A percentile compares a stretch with the other conserved stretches of the same genome.
phyloP scores from a whole-genome alignment of 2,113 vertebrate genomes.

The Puffinus mauretanicus region DNA sequence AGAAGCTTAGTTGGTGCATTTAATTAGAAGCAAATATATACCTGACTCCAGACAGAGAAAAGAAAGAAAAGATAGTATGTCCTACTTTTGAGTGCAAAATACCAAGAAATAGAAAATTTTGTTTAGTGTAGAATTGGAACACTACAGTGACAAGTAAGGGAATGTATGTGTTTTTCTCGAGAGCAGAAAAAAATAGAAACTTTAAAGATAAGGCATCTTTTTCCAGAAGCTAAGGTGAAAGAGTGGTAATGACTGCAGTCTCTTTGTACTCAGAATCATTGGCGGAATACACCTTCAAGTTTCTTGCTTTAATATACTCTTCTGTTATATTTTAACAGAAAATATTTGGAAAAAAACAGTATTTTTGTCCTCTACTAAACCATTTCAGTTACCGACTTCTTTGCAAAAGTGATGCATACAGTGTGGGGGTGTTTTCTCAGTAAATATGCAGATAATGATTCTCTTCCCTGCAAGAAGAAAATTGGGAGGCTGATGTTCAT shows the following conservation, averaged over 20 bases:
- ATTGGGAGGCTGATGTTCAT: not conserved
- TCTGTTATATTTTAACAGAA: not conserved
- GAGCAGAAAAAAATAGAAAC: not conserved
- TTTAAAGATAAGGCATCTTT: not conserved
- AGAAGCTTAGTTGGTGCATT: slow-evolving; percentile 1
- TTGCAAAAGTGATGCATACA: not conserved
- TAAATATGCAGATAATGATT: not conserved
- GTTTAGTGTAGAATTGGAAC: not conserved
- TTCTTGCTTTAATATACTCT: not conserved
- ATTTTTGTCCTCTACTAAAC: not conserved
- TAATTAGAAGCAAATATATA: slow-evolving; percentile 48
- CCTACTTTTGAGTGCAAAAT: slow-evolving; percentile 26
- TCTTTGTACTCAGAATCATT: slow-evolving; percentile 1
- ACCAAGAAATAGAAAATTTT: not conserved
- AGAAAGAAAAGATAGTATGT: slow-evolving; percentile 7
- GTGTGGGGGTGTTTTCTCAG: not conserved
- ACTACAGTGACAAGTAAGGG: not conserved
- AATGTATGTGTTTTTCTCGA: not conserved
- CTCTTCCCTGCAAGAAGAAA: not conserved
- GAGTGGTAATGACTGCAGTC: not conserved
- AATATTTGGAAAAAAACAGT: not conserved
- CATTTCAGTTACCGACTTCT: not conserved
- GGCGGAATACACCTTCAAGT: not conserved
- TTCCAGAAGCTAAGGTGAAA: not conserved
- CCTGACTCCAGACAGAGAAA: slow-evolving; percentile 39